Base-by-base conservation (phyloP, 2,113 vertebrate genomes). In the Oxyruncus cristatus region DNA sequence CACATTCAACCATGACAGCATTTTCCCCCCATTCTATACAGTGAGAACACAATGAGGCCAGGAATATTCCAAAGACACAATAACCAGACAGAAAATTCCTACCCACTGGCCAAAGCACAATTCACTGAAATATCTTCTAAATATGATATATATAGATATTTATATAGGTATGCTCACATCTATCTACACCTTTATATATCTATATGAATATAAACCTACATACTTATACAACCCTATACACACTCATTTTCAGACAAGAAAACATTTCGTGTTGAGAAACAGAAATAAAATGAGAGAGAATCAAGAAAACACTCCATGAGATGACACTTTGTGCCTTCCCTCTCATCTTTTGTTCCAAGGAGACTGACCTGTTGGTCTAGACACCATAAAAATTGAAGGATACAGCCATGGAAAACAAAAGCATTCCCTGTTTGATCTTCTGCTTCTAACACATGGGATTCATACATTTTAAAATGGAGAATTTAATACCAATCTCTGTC, bases 301-400 rank as follows among this genome's bases (percentile, higher is more conserved):
- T 28, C 18, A 41, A 73, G 23, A n/a, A 62, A 92, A 72, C 14
- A 7, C 12, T 37, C 27, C 14, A 5, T 3, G 11, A 72, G 32
- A 47, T 0, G 8, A 37, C 9, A n/a, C 21, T 81, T 33, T 20
- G 39, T 75, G 21, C 47, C 47, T 76, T 68, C 37, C 70, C 22
- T 61, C 44, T 79, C 46, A 20, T 32, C 68, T 14, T 8, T 20
- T 18, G 10, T 23, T 82, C 32, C 37, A 58, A 85, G 70, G 49
- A 92, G 17, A 37, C 5, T 61, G 81, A 78, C 53, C 66, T 87
- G 30, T 42, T 53, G 37, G 37, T 88, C 44, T n/a, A 89, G 35
- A 91, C 81, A 94, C 74, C 71, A 52, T 33, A 58, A 84, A 92
- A 93, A 62, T 9, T 33, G 62, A 39, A 88, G 71, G 59, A 73